Evolutionary conservation across 2,797 vertebrate species (phyloP).

Genomic region (Hypotaenidia okinawae): DNA sequence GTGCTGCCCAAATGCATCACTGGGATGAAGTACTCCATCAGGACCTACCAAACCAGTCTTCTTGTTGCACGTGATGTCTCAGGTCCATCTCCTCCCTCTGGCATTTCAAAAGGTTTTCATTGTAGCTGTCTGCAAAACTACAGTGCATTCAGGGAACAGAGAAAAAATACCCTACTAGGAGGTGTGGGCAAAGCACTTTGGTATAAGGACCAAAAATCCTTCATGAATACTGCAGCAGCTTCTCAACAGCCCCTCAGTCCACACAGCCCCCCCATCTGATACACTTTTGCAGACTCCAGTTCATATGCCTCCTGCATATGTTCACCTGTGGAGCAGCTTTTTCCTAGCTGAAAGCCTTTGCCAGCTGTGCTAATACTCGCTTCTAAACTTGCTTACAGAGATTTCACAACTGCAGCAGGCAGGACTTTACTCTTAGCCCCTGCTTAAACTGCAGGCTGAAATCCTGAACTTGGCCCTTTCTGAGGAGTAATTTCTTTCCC

Average conservation of each 20-base stretch:
- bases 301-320: not conserved
- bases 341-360: conserved; percentile 47
- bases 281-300: not conserved
- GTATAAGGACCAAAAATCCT: not conserved
- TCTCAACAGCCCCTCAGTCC: not conserved
- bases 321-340: conserved; percentile 24
- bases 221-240: not conserved
- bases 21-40: conserved; percentile 1
- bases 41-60: not conserved
- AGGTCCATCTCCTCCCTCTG: conserved; percentile 27
- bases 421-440: conserved; percentile 52
- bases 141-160: not conserved
- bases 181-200: not conserved
- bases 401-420: conserved; percentile 61
- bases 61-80: not conserved
- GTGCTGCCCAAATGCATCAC: not conserved
- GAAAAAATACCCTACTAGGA: not conserved
- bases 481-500: conserved; percentile 29
- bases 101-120: conserved; percentile 7
- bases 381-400: conserved; percentile 43
- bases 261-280: not conserved
- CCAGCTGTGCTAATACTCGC: conserved; percentile 48
- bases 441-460: conserved; percentile 50
- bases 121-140: not conserved
- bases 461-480: conserved; percentile 40